These are phyloP conservation scores for Eubasilissa regina DNA, from an alignment of 1,140 invertebrate species.

Conservation along the genomic window DNA sequence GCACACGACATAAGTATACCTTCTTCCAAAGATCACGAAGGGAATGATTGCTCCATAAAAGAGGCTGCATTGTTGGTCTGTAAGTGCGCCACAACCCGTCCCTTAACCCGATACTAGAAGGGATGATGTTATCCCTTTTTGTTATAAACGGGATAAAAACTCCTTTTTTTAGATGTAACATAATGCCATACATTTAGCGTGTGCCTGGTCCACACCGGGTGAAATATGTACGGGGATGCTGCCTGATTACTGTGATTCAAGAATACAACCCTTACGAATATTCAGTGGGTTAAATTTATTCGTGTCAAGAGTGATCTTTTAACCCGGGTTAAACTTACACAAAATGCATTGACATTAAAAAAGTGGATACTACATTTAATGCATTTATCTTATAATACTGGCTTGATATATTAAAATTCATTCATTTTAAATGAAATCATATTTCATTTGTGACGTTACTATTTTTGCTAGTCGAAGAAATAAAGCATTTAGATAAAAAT, in stretches of 20 bases:
- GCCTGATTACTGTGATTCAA: not conserved
- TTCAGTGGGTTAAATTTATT: slow-evolving; percentile 20
- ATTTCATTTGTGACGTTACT: no score
- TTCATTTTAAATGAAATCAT: no score
- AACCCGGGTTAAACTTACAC: not conserved
- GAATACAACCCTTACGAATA: slow-evolving; percentile 27
- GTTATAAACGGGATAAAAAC: slow-evolving; percentile 40
- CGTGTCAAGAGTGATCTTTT: not conserved
- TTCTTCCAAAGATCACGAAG: slow-evolving; percentile 11
- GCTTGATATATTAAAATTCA: no score
- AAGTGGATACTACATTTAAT: no score
- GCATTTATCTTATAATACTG: no score
- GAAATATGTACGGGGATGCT: slow-evolving; percentile 21
- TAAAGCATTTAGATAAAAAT: no score
- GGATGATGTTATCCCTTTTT: slow-evolving; percentile 33
- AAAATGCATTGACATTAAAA: no score
- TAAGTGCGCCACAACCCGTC: slow-evolving; percentile 23
- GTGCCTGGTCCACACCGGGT: slow-evolving; percentile 19
- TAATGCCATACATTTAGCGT: slow-evolving; percentile 30
- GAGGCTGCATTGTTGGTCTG: slow-evolving; percentile 31
- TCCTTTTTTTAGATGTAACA: slow-evolving; percentile 15
- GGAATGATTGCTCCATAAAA: slow-evolving; percentile 17
- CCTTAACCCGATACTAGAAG: slow-evolving; percentile 38
- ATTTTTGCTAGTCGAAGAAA: no score
- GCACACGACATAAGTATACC: slow-evolving; percentile 28